These are phyloP conservation scores for Erebia aethiops DNA, from an alignment of 2,888 invertebrate genomes.

Conservation along the genomic window DNA sequence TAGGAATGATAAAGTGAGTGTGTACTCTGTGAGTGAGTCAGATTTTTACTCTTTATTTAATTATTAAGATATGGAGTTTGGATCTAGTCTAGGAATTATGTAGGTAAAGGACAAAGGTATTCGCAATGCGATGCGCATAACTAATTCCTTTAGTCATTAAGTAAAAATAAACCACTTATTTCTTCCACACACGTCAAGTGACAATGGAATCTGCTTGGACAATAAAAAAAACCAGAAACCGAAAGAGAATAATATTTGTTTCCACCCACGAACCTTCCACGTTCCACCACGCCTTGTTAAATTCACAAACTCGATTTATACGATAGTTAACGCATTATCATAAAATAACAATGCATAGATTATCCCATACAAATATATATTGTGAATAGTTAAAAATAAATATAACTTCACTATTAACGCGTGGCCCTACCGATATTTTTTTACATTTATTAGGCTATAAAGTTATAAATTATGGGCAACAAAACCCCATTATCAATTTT, in stretches of 20 bases:
- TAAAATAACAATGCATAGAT: conserved; percentile 24
- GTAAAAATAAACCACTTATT: background rate
- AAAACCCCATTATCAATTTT: conserved; percentile 10
- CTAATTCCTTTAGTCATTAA: background rate
- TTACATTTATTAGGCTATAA: conserved; percentile 19
- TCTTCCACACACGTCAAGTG: conserved; percentile 1
- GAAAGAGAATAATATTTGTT: conserved; percentile 26
- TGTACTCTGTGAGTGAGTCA: too few relatives aligned
- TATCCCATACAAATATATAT: conserved; percentile 14
- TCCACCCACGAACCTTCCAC: conserved; percentile 27
- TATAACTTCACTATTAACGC: conserved; percentile 5
- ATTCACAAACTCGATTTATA: conserved; percentile 20
- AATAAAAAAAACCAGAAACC: conserved; percentile 25
- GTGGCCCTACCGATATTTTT: conserved; percentile 8
- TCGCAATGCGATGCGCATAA: too few relatives aligned
- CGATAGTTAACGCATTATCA: conserved; percentile 22
- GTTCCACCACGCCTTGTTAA: conserved; percentile 25
- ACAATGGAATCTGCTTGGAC: conserved; percentile 2
- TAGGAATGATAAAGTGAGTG: too few relatives aligned
- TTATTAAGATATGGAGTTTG: too few relatives aligned
- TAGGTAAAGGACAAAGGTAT: too few relatives aligned
- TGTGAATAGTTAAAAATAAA: conserved; percentile 21
- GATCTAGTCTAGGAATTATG: too few relatives aligned
- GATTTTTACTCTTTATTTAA: too few relatives aligned
- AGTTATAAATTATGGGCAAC: conserved; percentile 10